Base-by-base conservation (phyloP, 2,888 invertebrate species). In the Diarsia mendica region DNA sequence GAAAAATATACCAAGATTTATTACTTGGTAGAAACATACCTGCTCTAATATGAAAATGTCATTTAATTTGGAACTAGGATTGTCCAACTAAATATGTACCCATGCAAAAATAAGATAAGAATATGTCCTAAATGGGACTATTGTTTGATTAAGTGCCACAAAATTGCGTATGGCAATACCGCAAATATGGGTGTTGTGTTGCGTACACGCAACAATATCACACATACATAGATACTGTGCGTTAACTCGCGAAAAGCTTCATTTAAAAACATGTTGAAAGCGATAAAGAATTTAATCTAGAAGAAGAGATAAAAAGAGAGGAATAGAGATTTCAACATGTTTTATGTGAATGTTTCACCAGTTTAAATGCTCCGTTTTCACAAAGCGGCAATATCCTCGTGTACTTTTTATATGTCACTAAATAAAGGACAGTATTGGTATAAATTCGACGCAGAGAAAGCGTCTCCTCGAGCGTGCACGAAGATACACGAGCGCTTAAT, bases 61-160 rank as follows among this genome's bases (percentile, higher is more conserved):
- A 67, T 23, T 44, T 20, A 20, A 28, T 28, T 69, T 63, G 13
- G 44, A 49, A 15, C 15, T 44, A 33, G 64, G 51, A 64, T 23
- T 70, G 28, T 64, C 20, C 49, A 66, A 13, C 6, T n/a, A 49
- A 63, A n/a, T n/a, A n/a, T n/a, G n/a, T 28, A 44, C 44, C 18
- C 53, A 77, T 49, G 39, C 60, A 77, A 51, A 60, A 77, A 61
- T 18, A 55, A 55, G 28, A 15, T 51, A 61, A 18, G 5, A 53
- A 46, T 23, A 28, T 58, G 23, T 55, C 13, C 8, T 23, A 13
- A 0, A 55, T 15, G 23, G 55, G 23, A 55, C 13, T 55, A 23
- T 55, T 55, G 23, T 13, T 55, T 55, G n/a, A 53, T n/a, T 23
- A n/a, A n/a, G 53, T 53, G 68, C 46, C 68, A n/a, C n/a, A 69